Evolutionary conservation across 2,113 vertebrate species (phyloP).

Genomic region (Dasyurus viverrinus): DNA sequence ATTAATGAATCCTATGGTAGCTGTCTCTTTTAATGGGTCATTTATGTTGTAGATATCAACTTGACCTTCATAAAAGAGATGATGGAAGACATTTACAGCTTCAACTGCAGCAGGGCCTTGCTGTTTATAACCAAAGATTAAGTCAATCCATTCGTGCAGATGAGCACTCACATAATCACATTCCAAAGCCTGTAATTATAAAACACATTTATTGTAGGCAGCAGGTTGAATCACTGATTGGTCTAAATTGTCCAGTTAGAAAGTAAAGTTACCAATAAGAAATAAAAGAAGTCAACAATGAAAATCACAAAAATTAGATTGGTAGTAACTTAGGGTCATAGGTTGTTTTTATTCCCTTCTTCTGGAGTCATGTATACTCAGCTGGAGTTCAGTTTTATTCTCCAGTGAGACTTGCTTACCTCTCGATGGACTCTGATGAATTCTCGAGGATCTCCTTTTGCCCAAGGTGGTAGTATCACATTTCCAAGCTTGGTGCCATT

Average conservation of each 20-base stretch:
- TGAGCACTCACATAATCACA: slow-evolving; percentile 98
- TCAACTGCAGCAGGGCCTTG: slow-evolving; percentile 97
- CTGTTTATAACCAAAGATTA: slow-evolving; percentile 99
- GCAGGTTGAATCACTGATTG: fast-evolving
- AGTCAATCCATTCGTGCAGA: slow-evolving; percentile 98
- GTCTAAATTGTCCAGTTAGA: neutral
- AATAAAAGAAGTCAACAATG: neutral
- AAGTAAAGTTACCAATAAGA: neutral
- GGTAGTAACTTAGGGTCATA: neutral
- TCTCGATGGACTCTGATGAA: slow-evolving; percentile 98
- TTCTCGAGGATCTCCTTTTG: slow-evolving; percentile 97
- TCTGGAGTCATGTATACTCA: neutral
- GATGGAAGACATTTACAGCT: slow-evolving; percentile 98
- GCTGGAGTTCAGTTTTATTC: neutral
- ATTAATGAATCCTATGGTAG: slow-evolving; percentile 99
- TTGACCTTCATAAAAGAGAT: slow-evolving; percentile 99
- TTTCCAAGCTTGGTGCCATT: slow-evolving; percentile 97
- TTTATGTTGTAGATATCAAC: slow-evolving; percentile 99
- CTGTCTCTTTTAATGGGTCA: slow-evolving; percentile 98
- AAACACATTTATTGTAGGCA: slow-evolving; percentile 55
- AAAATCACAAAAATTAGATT: neutral
- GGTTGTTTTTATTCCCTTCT: neutral
- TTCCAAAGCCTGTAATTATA: slow-evolving; percentile 92
- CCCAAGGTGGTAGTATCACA: slow-evolving; percentile 96
- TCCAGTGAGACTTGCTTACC: slow-evolving; percentile 78